phyloP scores from a whole-genome alignment of 2,113 vertebrate species.

The Vanacampus margaritifer region DNA sequence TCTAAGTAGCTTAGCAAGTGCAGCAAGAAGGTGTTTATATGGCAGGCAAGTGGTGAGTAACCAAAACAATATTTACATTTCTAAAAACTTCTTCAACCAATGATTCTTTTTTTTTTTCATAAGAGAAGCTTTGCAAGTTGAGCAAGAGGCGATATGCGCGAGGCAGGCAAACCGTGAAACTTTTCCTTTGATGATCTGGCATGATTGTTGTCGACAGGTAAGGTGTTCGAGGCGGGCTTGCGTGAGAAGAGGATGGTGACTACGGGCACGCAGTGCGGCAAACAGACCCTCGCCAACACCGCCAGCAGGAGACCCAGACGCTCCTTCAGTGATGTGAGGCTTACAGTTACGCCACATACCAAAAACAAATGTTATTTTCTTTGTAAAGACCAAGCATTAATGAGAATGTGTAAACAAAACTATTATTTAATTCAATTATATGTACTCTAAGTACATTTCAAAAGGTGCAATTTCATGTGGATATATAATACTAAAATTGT shows the following conservation, averaged over 20 bases:
- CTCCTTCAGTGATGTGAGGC: slow-evolving; percentile 59
- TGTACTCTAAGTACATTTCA: too few species aligned
- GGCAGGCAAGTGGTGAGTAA: background rate
- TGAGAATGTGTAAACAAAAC: too few species aligned
- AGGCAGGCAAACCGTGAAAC: background rate
- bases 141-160: background rate
- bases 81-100: too few species aligned
- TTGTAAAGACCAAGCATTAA: background rate
- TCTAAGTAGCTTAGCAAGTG: too few species aligned
- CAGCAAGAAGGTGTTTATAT: background rate
- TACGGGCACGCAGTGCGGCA: slow-evolving; percentile 76
- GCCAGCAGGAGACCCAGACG: slow-evolving; percentile 60
- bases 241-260: slow-evolving; percentile 77
- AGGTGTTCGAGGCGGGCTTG: slow-evolving; percentile 58
- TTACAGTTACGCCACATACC: background rate
- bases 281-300: slow-evolving; percentile 55
- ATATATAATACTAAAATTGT: too few species aligned
- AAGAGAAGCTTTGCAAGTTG: background rate
- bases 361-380: background rate
- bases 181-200: background rate
- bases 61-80: too few species aligned
- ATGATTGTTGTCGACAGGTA: slow-evolving; percentile 48
- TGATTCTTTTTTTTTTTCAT: too few species aligned
- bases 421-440: too few species aligned
- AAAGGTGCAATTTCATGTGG: too few species aligned